These are phyloP conservation scores for Pampusana beccarii DNA, from an alignment of 2,113 vertebrate species.

Conservation along the genomic window DNA sequence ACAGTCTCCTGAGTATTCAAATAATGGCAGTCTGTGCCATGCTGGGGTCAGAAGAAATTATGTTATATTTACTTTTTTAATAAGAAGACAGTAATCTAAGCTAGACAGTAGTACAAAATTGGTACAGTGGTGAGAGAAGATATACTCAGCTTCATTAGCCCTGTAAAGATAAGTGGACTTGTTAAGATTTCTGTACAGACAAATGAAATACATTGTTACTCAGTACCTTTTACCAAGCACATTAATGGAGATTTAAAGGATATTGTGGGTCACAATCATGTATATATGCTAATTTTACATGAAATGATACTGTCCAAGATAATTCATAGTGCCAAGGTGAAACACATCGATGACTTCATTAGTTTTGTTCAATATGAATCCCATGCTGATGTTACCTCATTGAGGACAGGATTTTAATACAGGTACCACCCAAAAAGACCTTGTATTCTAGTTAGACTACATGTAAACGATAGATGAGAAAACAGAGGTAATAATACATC, in stretches of 20 bases:
- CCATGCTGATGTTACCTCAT: background rate
- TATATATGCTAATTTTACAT: background rate
- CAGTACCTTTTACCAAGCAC: background rate
- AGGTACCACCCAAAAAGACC: background rate
- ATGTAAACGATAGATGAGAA: background rate
- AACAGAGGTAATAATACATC: background rate
- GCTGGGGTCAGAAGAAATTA: background rate
- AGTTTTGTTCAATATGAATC: background rate
- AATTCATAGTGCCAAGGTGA: background rate
- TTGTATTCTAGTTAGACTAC: background rate
- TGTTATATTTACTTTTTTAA: background rate
- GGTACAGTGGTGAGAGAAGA: background rate
- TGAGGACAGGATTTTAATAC: background rate
- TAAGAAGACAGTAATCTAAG: background rate
- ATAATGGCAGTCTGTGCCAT: background rate
- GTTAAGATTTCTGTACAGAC: background rate
- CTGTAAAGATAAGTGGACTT: background rate
- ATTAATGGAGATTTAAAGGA: background rate
- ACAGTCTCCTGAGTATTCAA: fast-evolving
- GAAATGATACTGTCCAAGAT: background rate
- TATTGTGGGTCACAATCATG: background rate
- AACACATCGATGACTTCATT: background rate
- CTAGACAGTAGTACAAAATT: background rate
- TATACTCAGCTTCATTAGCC: background rate
- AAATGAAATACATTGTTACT: background rate